A percentile compares a stretch with the other conserved stretches of the same genome.
Evolutionary conservation across 1,140 invertebrate genomes (phyloP).

Genomic region (Leptoteleia sp.): DNA sequence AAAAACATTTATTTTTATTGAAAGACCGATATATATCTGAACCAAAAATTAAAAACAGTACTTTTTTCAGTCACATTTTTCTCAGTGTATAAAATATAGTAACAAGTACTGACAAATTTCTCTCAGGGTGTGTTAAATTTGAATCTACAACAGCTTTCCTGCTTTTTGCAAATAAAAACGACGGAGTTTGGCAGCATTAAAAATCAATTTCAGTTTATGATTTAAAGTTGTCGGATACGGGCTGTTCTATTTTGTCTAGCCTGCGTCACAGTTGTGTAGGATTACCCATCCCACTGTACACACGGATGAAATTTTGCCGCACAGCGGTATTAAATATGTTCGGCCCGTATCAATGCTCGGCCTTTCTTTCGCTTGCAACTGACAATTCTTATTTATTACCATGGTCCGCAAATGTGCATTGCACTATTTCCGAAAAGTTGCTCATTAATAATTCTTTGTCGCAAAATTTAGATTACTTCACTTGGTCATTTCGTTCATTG

Average conservation of each 20-base stretch:
- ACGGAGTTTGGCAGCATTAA: constrained; percentile 4
- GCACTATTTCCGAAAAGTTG: background rate
- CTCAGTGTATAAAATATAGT: no score
- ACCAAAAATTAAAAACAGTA: no score
- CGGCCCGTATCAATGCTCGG: constrained; percentile 3
- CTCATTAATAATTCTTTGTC: no score
- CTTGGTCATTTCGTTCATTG: no score
- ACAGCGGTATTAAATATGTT: constrained; percentile 35
- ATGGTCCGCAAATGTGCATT: constrained; percentile 1
- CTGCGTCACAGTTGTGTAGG: constrained; percentile 17
- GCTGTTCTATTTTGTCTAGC: constrained; percentile 16
- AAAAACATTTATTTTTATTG: no score
- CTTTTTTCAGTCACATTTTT: no score
- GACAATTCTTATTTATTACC: constrained; percentile 23
- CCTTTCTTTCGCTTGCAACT: background rate
- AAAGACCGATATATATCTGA: no score
- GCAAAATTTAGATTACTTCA: no score
- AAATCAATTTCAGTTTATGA: constrained; percentile 28
- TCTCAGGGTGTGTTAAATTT: no score
- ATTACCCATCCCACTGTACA: constrained; percentile 14
- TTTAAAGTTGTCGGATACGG: constrained; percentile 4
- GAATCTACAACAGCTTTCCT: no score
- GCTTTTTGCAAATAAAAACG: background rate
- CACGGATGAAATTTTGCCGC: constrained; percentile 17
- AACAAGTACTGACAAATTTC: no score